These are phyloP conservation scores for Lepidurus couesii DNA, from an alignment of 1,140 invertebrate species.

Conservation along the genomic window DNA sequence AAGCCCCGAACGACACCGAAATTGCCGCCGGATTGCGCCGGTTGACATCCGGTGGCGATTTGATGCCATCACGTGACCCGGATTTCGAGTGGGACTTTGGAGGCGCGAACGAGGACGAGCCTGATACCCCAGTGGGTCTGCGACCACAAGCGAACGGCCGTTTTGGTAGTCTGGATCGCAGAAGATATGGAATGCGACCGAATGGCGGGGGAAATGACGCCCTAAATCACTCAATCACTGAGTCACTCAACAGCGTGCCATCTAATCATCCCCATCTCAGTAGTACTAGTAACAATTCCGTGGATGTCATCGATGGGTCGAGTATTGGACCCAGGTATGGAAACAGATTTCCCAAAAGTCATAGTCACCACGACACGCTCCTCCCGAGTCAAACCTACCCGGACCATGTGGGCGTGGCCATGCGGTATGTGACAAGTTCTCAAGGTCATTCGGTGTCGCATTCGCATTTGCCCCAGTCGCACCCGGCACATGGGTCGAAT, in stretches of 20 bases:
- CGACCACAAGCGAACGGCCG: not conserved
- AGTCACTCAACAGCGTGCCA: constrained; percentile 38
- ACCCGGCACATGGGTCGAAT: constrained; percentile 54
- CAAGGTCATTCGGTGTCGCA: not conserved
- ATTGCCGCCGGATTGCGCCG: constrained; percentile 20
- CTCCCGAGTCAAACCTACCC: constrained; percentile 48
- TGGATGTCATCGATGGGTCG: constrained; percentile 32
- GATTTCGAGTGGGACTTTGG: constrained; percentile 35
- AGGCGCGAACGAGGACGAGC: constrained; percentile 25
- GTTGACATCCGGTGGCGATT: not conserved
- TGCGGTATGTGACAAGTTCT: constrained; percentile 38
- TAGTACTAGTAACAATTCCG: constrained; percentile 32
- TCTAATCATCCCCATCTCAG: constrained; percentile 39
- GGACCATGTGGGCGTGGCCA: constrained; percentile 45
- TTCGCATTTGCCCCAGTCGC: constrained; percentile 26
- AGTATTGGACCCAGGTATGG: constrained; percentile 34
- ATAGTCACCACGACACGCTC: constrained; percentile 36
- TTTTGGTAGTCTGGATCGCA: constrained; percentile 57
- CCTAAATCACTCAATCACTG: constrained; percentile 36
- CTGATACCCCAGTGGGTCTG: not conserved
- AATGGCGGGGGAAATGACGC: constrained; percentile 41
- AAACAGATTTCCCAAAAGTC: constrained; percentile 23
- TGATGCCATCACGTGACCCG: constrained; percentile 15
- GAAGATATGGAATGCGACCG: constrained; percentile 38
- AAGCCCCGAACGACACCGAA: constrained; percentile 20